A percentile compares a stretch with the other conserved stretches of the same genome.
Evolutionary conservation across 1,140 invertebrate genomes (phyloP).

Genomic region (Hesperophylax magnus): DNA sequence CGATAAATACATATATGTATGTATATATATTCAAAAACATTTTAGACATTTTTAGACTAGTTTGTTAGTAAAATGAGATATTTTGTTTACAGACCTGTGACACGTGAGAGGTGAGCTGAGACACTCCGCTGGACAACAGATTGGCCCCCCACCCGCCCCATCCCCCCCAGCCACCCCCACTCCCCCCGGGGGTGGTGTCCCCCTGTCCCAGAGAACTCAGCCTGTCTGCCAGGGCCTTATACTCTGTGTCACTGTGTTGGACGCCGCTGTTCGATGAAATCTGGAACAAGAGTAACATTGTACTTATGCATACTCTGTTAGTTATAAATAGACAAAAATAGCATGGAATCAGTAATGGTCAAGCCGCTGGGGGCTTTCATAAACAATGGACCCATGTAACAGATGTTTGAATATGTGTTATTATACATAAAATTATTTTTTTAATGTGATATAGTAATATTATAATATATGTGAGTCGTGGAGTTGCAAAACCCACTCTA

Average conservation of each 20-base stretch:
- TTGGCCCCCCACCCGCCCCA: slow-evolving; percentile 68
- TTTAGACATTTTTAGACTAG: too few relatives aligned
- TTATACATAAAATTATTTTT: too few relatives aligned
- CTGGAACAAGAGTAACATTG: neutral
- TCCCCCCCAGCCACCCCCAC: slow-evolving; percentile 59
- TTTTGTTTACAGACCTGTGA: slow-evolving; percentile 46
- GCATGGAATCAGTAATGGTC: too few relatives aligned
- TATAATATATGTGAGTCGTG: too few relatives aligned
- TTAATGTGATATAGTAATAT: too few relatives aligned
- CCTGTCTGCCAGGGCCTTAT: slow-evolving; percentile 53
- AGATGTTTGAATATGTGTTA: too few relatives aligned
- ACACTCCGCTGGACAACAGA: slow-evolving; percentile 49
- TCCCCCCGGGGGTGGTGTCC: slow-evolving; percentile 40
- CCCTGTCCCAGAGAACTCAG: slow-evolving; percentile 60
- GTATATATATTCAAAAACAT: too few relatives aligned
- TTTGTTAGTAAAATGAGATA: neutral
- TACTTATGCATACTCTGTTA: neutral
- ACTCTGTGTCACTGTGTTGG: slow-evolving; percentile 48
- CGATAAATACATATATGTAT: too few relatives aligned
- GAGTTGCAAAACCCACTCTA: too few relatives aligned
- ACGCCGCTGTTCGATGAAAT: neutral
- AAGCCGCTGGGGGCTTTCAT: too few relatives aligned
- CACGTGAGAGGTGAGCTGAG: slow-evolving; percentile 54
- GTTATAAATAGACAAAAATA: too few relatives aligned
- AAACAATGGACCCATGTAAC: too few relatives aligned